Evolutionary conservation across 1,140 invertebrate genomes (phyloP).

Genomic region (Trissolcus basalis): DNA sequence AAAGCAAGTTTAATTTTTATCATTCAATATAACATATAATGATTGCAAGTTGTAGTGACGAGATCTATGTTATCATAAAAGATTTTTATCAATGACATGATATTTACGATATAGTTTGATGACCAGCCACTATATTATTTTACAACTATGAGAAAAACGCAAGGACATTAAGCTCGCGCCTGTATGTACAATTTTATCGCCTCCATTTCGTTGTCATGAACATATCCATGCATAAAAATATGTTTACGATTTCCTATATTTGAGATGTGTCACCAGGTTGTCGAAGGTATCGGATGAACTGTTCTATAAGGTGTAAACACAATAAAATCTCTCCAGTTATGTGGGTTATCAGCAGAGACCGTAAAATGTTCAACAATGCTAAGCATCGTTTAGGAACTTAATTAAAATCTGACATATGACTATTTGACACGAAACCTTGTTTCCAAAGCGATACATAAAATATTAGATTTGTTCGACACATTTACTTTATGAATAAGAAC

Average conservation of each 20-base stretch:
- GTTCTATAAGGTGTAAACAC: constrained; percentile 35
- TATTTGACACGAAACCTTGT: not conserved
- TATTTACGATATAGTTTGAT: constrained; percentile 40
- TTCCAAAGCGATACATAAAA: constrained; percentile 8
- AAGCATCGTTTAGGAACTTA: constrained; percentile 9
- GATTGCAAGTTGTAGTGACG: not conserved
- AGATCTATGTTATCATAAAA: constrained; percentile 27
- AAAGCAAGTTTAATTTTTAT: too few relatives aligned
- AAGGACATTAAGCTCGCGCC: constrained; percentile 17
- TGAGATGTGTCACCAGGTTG: constrained; percentile 34
- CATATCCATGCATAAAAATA: constrained; percentile 39
- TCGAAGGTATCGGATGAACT: constrained; percentile 40
- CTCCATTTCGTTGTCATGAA: constrained; percentile 36
- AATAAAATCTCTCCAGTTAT: constrained; percentile 21
- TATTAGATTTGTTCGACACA: constrained; percentile 13
- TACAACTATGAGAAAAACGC: constrained; percentile 12
- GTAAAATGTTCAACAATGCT: constrained; percentile 22
- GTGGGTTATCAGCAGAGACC: constrained; percentile 11
- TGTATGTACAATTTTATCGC: constrained; percentile 38
- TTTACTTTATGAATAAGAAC: constrained; percentile 34
- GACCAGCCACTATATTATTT: constrained; percentile 26
- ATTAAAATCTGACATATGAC: constrained; percentile 18
- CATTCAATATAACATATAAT: too few relatives aligned
- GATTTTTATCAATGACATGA: constrained; percentile 30
- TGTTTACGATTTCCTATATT: constrained; percentile 49